These are phyloP conservation scores for Metridium senile DNA, from an alignment of 92 coral and sea anemone species.

Conservation along the genomic window DNA sequence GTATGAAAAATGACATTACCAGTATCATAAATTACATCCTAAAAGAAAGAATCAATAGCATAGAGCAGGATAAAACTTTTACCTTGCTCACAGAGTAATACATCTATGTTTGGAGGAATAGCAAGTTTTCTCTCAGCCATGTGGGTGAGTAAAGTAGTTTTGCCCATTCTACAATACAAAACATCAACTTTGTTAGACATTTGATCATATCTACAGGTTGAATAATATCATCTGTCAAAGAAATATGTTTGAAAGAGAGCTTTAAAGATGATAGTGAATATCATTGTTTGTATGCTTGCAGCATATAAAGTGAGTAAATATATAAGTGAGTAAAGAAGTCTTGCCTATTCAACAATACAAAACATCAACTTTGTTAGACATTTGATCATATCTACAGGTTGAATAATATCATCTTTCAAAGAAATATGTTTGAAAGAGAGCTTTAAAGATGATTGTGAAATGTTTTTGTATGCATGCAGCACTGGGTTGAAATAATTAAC, in stretches of 20 bases:
- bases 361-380: too few species aligned
- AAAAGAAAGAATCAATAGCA: not conserved
- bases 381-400: too few species aligned
- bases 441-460: not conserved
- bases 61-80: not conserved
- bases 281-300: too few species aligned
- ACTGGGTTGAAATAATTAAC: too few species aligned
- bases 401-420: too few species aligned
- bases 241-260: too few species aligned
- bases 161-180: constrained; percentile 90
- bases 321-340: constrained; percentile 85
- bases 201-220: too few species aligned
- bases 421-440: too few species aligned
- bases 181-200: too few species aligned
- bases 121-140: constrained; percentile 94
- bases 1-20: not conserved
- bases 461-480: too few species aligned
- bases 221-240: too few species aligned
- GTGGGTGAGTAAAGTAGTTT: constrained; percentile 86
- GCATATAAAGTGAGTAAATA: too few species aligned
- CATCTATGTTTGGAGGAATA: constrained; percentile 97
- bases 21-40: not conserved
- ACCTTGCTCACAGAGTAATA: constrained; percentile 99
- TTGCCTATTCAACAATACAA: constrained; percentile 90
- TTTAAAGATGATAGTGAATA: constrained; percentile 2